Evolutionary conservation across 2,888 invertebrate genomes (phyloP).

Genomic region (Nomada hirtipes): DNA sequence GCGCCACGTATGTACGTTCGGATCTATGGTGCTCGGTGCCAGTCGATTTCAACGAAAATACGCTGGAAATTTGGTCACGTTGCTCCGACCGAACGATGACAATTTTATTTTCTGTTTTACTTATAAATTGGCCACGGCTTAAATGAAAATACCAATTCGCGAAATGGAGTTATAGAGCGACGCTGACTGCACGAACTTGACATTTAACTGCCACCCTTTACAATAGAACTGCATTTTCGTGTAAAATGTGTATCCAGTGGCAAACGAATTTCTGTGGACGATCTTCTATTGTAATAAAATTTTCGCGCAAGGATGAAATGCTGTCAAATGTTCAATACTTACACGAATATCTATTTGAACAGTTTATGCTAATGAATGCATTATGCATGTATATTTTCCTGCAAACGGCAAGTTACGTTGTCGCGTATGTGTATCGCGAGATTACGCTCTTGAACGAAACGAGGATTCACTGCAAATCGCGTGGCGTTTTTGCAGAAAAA

Average conservation of each 20-base stretch:
- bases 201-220: background rate
- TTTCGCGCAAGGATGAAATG: too few species aligned
- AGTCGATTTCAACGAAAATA: slow-evolving; percentile 36
- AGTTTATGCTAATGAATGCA: background rate
- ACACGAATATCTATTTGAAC: background rate
- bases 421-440: slow-evolving; percentile 13
- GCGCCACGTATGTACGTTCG: slow-evolving; percentile 30
- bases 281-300: too few species aligned
- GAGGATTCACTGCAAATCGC: slow-evolving; percentile 39
- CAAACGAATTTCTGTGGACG: too few species aligned
- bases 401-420: slow-evolving; percentile 37
- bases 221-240: background rate
- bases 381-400: slow-evolving; percentile 4
- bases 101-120: slow-evolving; percentile 40
- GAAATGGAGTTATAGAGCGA: background rate
- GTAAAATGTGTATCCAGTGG: background rate
- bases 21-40: background rate
- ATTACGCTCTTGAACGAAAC: slow-evolving; percentile 24
- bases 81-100: slow-evolving; percentile 12
- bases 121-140: slow-evolving; percentile 22
- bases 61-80: slow-evolving; percentile 48
- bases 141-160: slow-evolving; percentile 16
- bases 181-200: background rate
- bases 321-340: too few species aligned
- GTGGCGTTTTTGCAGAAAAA: slow-evolving; percentile 4